Evolutionary conservation across 2,888 invertebrate genomes (phyloP).

Genomic region (Hirtodrosophila trivittata): DNA sequence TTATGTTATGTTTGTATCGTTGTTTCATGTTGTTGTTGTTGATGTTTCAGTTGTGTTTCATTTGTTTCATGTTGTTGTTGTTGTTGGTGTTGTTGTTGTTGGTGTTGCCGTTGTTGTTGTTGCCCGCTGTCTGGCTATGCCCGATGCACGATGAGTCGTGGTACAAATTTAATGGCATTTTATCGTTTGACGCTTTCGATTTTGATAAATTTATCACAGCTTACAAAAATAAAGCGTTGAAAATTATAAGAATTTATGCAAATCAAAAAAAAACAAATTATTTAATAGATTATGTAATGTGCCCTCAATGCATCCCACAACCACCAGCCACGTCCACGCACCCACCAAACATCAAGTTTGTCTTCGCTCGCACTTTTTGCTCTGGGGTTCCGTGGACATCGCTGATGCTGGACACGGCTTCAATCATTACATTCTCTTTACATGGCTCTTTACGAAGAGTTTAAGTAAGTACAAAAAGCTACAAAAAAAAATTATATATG

Average conservation of each 20-base stretch:
- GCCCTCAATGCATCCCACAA: constrained; percentile 9
- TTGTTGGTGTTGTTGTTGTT: constrained; percentile 23
- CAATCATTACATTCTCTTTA: constrained; percentile 56
- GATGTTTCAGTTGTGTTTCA: constrained; percentile 28
- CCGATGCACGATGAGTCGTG: constrained; percentile 55
- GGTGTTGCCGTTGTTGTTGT: constrained; percentile 30
- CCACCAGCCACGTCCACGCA: constrained; percentile 57
- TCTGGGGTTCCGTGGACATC: constrained; percentile 54
- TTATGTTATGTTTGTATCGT: constrained; percentile 28
- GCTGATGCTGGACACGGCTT: constrained; percentile 23
- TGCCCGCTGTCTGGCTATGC: constrained; percentile 47
- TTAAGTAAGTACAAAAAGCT: constrained; percentile 63
- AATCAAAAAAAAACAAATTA: constrained; percentile 48
- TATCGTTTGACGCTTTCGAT: constrained; percentile 76
- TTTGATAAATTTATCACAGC: constrained; percentile 77
- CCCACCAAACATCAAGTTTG: constrained; percentile 54
- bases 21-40: constrained; percentile 23
- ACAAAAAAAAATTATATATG: constrained; percentile 45
- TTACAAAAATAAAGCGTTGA: constrained; percentile 65
- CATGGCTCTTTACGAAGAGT: too few relatives aligned
- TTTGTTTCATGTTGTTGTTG: constrained; percentile 27
- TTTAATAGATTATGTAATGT: constrained; percentile 55
- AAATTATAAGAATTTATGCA: constrained; percentile 65
- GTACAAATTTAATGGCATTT: constrained; percentile 44
- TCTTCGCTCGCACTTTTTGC: constrained; percentile 70